phyloP scores from a whole-genome alignment of 2,113 vertebrate species.

The Pteronura brasiliensis region DNA sequence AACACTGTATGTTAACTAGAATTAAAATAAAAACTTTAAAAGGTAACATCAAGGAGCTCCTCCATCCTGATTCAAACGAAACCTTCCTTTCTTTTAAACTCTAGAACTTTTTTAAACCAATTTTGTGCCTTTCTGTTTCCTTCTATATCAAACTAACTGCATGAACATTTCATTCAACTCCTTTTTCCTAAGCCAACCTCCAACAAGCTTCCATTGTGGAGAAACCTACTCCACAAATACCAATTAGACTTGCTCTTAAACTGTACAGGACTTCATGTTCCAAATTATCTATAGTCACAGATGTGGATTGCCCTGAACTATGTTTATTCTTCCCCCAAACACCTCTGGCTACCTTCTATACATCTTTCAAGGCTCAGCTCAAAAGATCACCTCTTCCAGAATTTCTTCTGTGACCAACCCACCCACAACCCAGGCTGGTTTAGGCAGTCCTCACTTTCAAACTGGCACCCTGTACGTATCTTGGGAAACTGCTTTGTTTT shows the following conservation, averaged over 20 bases:
- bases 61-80: neutral
- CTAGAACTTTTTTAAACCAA: neutral
- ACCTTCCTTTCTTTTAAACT: neutral
- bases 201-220: neutral
- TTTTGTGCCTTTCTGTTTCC: neutral
- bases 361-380: neutral
- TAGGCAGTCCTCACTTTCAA: neutral
- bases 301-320: neutral
- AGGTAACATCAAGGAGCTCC: neutral
- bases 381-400: neutral
- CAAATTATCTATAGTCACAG: neutral
- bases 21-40: neutral
- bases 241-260: neutral
- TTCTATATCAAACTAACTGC: neutral
- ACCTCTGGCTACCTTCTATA: constrained; percentile 5
- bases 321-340: neutral
- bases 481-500: constrained; percentile 36
- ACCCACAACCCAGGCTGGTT: neutral
- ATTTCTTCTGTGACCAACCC: neutral
- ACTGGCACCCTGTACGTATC: neutral
- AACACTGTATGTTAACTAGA: neutral
- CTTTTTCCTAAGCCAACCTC: neutral
- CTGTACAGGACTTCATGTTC: neutral
- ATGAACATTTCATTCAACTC: constrained; percentile 1
- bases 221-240: neutral